Base-by-base conservation (phyloP, 2,113 vertebrate species). In the Tapirus terrestris region DNA sequence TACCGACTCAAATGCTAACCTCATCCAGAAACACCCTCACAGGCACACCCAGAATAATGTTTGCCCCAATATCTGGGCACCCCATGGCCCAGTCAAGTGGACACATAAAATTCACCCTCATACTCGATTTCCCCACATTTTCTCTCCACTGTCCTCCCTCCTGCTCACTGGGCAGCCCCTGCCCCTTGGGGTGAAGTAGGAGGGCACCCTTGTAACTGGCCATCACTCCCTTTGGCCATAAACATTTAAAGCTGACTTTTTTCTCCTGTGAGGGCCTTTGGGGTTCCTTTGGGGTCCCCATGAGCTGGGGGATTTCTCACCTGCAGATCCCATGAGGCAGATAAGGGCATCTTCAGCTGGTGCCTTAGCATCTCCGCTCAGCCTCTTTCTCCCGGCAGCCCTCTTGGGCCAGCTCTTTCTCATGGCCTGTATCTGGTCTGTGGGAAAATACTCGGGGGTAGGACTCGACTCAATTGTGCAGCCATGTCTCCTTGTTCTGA, bases 81-180 rank as follows among this genome's bases (percentile, higher is more conserved):
- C 43, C 45, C 0, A 18, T 10, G 80, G 21, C 27, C 27, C 43
- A 67, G 65, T 39, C 39, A 43, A 53, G 58, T 0, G 8, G 53
- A 43, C 56, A 53, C 27, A 73, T 6, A 39, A 23, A 63, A 63
- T n/a, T 31, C 53, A 56, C 9, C 10, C 43, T 33, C 14, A 3
- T 20, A 10, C 25, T 53, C 8, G 29, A 8, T 33, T 68, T 58
- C 60, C 56, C 13, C 58, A 10, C 4, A 1, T 36, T 51, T 70
- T n/a, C 89, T 51, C 48, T 27, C 75, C 6, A 2, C 67, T 25
- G 3, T 23, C 67, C 31, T 80, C 36, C 84, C 14, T 60, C 36
- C 45, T 23, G 1, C 27, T 60, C 18, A 0, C 48, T 20, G 20
- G 60, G 43, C 16, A 9, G 33, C 25, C 23, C 31, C 2, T 5